Evolutionary conservation across 2,113 vertebrate species (phyloP).

Genomic region (Rostratula benghalensis): DNA sequence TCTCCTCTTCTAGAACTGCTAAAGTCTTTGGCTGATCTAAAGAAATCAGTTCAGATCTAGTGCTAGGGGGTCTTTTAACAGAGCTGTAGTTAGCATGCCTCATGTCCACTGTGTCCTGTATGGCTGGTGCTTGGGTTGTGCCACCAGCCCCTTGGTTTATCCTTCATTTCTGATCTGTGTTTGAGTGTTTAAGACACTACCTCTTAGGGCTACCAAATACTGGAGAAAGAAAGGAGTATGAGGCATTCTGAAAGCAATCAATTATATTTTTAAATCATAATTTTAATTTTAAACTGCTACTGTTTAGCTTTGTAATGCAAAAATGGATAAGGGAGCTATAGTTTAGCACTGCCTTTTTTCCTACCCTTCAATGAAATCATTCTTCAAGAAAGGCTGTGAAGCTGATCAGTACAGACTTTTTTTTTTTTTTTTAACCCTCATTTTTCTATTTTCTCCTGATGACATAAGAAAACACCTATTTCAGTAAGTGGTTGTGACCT

Average conservation of each 20-base stretch:
- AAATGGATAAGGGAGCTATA: not conserved
- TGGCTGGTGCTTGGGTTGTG: accelerated
- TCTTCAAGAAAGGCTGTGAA: not conserved
- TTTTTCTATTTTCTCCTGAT: not conserved
- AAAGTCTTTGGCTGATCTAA: not conserved
- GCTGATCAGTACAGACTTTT: not conserved
- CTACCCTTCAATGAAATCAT: not conserved
- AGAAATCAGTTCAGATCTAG: not conserved
- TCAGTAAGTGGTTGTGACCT: not conserved
- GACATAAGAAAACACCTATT: not conserved
- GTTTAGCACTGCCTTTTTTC: not conserved
- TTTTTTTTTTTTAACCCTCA: not conserved
- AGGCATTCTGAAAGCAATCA: not conserved
- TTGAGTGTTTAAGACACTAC: not conserved
- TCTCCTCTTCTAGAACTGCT: not conserved
- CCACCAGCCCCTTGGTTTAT: not conserved
- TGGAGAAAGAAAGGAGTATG: not conserved
- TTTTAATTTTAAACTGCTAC: not conserved
- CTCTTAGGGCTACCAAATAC: not conserved
- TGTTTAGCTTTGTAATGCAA: not conserved
- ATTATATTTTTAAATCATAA: not conserved
- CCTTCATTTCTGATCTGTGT: not conserved
- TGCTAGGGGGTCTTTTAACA: no score
- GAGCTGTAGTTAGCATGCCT: not conserved
- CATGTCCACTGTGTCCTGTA: accelerated